Evolutionary conservation across 2,797 vertebrate species (phyloP).

Genomic region (Tolypeutes matacus): DNA sequence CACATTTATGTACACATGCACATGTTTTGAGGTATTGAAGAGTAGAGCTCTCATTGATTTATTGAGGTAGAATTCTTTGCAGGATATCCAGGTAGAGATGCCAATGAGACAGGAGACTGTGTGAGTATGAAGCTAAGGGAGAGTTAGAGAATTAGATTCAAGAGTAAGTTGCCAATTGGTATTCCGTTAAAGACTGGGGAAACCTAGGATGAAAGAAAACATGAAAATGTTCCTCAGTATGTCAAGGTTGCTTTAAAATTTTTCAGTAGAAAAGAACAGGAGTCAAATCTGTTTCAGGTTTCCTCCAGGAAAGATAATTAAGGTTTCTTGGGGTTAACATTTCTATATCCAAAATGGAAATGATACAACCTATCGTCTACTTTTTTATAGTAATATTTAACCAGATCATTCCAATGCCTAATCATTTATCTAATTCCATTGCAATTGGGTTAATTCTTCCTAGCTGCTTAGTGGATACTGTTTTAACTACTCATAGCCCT

Average conservation of each 20-base stretch:
- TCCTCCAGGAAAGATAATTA: slow-evolving; percentile 56
- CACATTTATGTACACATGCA: not conserved
- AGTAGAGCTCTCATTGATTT: not conserved
- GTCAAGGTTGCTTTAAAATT: slow-evolving; percentile 6
- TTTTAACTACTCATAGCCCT: not conserved
- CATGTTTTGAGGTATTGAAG: not conserved
- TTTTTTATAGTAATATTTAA: slow-evolving; percentile 25
- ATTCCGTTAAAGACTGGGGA: not conserved
- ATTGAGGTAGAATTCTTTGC: not conserved
- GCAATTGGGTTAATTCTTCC: not conserved
- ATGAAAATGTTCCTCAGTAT: not conserved
- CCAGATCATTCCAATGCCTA: not conserved
- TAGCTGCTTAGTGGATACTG: not conserved
- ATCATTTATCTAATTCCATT: slow-evolving; percentile 20
- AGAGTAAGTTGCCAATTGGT: not conserved
- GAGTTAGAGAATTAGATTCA: not conserved
- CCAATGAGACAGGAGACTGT: not conserved
- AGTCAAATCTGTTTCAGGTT: slow-evolving; percentile 1
- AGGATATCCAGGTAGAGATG: not conserved
- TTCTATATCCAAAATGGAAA: not conserved
- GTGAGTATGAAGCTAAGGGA: not conserved
- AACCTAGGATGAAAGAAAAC: not conserved
- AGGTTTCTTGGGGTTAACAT: slow-evolving; percentile 11
- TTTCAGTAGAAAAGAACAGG: not conserved
- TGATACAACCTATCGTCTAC: slow-evolving; percentile 5